phyloP scores from a whole-genome alignment of 2,113 vertebrate genomes.

The Tricholaema leucomelas region DNA sequence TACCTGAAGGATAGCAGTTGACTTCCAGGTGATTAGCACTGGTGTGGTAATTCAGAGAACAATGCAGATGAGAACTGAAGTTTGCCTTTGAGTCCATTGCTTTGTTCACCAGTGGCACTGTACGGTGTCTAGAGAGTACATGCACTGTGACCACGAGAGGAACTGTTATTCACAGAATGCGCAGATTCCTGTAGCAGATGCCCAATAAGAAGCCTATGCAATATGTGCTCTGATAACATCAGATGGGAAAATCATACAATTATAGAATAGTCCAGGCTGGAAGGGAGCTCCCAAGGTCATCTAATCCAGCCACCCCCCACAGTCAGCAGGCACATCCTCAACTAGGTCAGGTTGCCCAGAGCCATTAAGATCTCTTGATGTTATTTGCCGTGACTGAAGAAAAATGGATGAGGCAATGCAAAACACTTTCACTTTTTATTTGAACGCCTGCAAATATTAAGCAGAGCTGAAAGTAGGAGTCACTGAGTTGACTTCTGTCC shows the following conservation, averaged over 20 bases:
- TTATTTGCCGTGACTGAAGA: background rate
- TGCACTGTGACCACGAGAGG: background rate
- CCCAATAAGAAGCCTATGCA: background rate
- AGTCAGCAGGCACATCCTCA: too few relatives aligned
- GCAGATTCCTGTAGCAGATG: background rate
- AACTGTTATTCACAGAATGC: background rate
- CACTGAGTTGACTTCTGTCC: background rate
- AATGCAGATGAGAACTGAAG: background rate
- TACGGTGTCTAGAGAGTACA: fast-evolving
- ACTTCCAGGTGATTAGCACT: background rate
- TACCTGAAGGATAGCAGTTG: background rate
- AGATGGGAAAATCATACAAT: background rate
- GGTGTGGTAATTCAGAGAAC: background rate
- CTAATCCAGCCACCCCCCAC: too few relatives aligned
- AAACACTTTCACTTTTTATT: background rate
- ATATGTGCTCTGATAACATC: background rate
- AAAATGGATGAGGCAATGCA: background rate
- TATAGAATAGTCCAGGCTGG: too few relatives aligned
- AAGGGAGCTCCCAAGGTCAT: too few relatives aligned
- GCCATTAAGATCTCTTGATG: background rate
- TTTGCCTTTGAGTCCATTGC: background rate
- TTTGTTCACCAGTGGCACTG: background rate
- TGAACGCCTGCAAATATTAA: background rate
- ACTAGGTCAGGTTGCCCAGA: too few relatives aligned
- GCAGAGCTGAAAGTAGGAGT: background rate